Evolutionary conservation across 53 echinoderm and acorn worm species (phyloP).

Genomic region (Zoroaster sp.): DNA sequence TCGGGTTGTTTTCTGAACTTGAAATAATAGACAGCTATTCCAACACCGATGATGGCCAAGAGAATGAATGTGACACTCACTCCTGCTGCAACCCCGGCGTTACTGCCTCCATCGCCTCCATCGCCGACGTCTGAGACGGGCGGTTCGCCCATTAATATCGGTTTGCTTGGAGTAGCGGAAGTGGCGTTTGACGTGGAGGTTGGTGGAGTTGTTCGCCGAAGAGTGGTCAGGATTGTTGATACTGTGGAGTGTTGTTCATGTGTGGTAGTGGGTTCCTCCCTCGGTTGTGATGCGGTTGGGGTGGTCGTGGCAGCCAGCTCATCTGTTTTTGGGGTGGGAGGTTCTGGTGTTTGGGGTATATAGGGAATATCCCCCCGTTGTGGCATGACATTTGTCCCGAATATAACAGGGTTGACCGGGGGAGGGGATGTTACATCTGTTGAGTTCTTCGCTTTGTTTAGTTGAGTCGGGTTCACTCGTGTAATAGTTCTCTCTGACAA

Average conservation of each 20-base stretch:
- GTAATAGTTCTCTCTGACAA: constrained; percentile 8
- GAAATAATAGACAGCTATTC: constrained; percentile 15
- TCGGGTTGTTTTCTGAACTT: constrained; percentile 18
- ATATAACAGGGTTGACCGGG: not conserved
- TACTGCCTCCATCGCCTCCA: not conserved
- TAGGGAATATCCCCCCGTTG: constrained; percentile 24
- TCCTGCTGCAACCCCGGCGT: constrained; percentile 32
- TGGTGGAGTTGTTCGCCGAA: not conserved
- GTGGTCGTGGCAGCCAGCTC: not conserved
- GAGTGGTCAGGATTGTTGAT: not conserved
- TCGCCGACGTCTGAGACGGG: not conserved
- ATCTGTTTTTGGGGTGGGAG: not conserved
- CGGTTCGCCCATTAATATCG: not conserved
- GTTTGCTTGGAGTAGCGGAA: not conserved
- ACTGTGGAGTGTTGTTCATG: no score
- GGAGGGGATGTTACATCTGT: not conserved
- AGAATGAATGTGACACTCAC: constrained; percentile 37
- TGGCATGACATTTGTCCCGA: not conserved
- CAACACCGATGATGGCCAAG: constrained; percentile 12
- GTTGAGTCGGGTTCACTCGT: not conserved
- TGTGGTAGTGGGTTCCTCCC: no score
- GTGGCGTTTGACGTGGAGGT: not conserved
- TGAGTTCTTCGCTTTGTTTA: not conserved
- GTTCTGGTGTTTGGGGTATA: not conserved
- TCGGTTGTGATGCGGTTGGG: no score